Conservation (phyloP, 2,888 invertebrate species). For the Gordius sp. region DNA sequence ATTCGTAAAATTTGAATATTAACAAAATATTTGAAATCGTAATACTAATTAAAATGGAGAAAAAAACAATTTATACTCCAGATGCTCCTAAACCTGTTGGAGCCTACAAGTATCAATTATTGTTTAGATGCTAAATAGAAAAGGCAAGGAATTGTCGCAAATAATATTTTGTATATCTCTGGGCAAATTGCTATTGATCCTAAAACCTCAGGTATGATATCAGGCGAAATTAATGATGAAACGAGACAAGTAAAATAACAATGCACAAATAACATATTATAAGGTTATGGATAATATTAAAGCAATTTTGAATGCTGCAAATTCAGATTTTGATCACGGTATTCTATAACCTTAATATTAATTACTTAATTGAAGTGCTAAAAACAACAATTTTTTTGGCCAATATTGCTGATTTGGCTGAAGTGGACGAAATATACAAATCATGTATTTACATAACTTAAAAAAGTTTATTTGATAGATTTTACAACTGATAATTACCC, state of each 20-base stretch:
- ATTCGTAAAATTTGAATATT: no score
- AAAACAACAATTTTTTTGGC: constrained; percentile 6
- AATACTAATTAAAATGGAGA: no score
- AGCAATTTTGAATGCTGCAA: background rate
- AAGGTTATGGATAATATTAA: constrained; percentile 10
- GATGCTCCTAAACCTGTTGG: constrained; percentile 9
- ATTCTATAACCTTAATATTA: background rate
- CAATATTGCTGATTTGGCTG: background rate
- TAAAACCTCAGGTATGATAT: constrained; percentile 1
- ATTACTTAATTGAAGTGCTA: background rate
- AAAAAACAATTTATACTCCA: background rate
- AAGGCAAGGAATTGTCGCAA: background rate
- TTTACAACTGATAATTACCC: background rate
- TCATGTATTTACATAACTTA: background rate
- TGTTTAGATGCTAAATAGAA: background rate
- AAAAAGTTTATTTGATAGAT: background rate
- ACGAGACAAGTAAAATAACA: background rate
- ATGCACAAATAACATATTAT: background rate
- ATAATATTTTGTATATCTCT: background rate
- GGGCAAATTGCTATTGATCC: constrained; percentile 11
- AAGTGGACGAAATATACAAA: constrained; percentile 7
- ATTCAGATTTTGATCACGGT: constrained; percentile 3
- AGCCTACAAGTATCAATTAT: background rate
- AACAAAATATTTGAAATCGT: no score
- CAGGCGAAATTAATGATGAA: background rate